Evolutionary conservation across 2,113 vertebrate species (phyloP).

Genomic region (Globicephala melas): DNA sequence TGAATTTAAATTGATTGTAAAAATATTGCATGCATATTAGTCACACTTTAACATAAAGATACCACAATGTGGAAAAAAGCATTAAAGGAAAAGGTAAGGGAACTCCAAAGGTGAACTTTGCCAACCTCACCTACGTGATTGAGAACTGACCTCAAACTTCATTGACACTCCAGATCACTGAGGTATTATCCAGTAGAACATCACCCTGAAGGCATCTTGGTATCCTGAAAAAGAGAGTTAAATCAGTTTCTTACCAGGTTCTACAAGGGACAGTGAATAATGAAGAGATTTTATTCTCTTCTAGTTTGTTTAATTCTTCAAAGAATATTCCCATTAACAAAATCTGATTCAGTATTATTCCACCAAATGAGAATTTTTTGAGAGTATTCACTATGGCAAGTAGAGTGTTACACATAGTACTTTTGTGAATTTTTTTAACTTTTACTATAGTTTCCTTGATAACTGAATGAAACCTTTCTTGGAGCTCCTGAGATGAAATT

Average conservation of each 20-base stretch:
- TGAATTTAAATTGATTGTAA: neutral
- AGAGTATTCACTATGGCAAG: neutral
- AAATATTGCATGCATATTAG: neutral
- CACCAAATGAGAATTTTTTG: neutral
- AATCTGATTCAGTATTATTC: neutral
- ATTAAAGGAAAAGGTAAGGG: neutral
- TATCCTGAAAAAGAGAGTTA: neutral
- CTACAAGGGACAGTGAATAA: neutral
- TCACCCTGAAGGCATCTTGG: neutral
- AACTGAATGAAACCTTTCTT: constrained; percentile 29
- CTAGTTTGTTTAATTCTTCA: neutral
- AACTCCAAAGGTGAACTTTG: neutral
- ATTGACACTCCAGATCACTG: neutral
- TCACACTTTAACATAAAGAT: neutral
- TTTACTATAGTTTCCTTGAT: constrained; percentile 15
- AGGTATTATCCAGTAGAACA: neutral
- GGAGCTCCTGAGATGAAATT: constrained; percentile 10
- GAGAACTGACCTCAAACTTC: neutral
- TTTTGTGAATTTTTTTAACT: constrained; percentile 30
- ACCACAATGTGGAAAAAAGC: neutral
- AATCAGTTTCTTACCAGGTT: neutral
- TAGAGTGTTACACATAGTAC: neutral
- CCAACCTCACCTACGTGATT: neutral
- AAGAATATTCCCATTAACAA: neutral
- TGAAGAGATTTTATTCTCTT: neutral